phyloP scores from a whole-genome alignment of 2,888 invertebrate genomes.

The Protophormia terraenovae region DNA sequence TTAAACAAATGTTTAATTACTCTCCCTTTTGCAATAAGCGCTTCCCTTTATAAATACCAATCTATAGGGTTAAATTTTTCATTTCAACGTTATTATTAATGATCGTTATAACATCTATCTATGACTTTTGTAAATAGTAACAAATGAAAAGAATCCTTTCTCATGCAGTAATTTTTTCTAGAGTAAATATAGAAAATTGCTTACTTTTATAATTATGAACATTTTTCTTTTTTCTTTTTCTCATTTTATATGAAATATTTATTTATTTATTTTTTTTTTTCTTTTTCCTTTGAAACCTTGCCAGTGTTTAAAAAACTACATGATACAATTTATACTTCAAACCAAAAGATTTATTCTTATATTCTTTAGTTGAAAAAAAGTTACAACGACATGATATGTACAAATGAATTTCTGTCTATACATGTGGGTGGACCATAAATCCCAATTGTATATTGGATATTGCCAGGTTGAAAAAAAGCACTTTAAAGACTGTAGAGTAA shows the following conservation, averaged over 20 bases:
- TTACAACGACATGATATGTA: background rate
- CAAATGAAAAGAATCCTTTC: background rate
- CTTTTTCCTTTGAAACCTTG: conserved; percentile 13
- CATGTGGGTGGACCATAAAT: conserved; percentile 26
- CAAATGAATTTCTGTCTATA: background rate
- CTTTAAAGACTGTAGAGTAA: background rate
- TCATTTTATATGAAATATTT: background rate
- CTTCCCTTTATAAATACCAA: too few relatives aligned
- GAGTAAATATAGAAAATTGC: background rate
- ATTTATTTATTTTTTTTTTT: too few relatives aligned
- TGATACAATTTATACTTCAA: background rate
- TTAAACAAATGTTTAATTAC: too few relatives aligned
- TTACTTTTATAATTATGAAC: background rate
- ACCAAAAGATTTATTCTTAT: background rate
- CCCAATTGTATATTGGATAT: conserved; percentile 14
- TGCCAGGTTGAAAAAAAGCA: background rate
- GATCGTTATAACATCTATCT: too few relatives aligned
- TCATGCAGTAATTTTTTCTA: background rate
- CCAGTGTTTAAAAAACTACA: background rate
- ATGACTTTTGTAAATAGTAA: too few relatives aligned
- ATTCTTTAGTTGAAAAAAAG: background rate
- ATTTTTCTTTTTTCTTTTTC: background rate
- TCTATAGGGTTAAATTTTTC: too few relatives aligned
- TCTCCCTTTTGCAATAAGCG: too few relatives aligned
- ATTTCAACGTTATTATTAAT: too few relatives aligned